A percentile compares a stretch with the other conserved stretches of the same genome.
Conservation (phyloP, 1,140 invertebrate species). For the Zaprionus vittiger region DNA sequence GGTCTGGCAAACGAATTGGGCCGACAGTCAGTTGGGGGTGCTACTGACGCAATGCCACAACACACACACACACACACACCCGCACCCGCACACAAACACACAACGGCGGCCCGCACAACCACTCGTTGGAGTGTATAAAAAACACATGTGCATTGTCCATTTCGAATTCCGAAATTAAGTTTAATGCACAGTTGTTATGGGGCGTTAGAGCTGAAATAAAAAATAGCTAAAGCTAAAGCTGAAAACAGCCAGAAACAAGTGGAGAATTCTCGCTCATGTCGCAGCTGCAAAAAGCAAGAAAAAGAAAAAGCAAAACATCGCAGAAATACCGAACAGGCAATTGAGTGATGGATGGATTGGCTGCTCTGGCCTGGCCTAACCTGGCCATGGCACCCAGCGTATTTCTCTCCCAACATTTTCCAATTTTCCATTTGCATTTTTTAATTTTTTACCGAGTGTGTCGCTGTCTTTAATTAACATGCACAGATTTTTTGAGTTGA, state of each 20-base stretch:
- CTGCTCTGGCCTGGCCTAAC: constrained; percentile 9
- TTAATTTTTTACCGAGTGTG: constrained; percentile 32
- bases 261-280: constrained; percentile 12
- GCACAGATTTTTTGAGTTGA: constrained; percentile 30
- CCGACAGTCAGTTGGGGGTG: constrained; percentile 1
- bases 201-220: constrained; percentile 21
- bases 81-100: constrained; percentile 26
- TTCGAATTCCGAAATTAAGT: constrained; percentile 53
- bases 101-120: constrained; percentile 21
- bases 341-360: constrained; percentile 79
- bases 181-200: constrained; percentile 73
- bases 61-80: constrained; percentile 16
- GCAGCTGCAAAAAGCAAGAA: constrained; percentile 1
- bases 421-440: constrained; percentile 14
- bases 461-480: constrained; percentile 71
- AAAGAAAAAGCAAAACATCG: constrained; percentile 31
- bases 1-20: constrained; percentile 9
- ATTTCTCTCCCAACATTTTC: constrained; percentile 7
- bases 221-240: constrained; percentile 17
- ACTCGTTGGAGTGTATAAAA: constrained; percentile 26
- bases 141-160: constrained; percentile 66
- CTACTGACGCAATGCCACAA: constrained; percentile 46
- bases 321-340: constrained; percentile 53
- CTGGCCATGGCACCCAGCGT: constrained; percentile 46
- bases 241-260: constrained; percentile 8